These are phyloP conservation scores for Neoscelio sp. DNA, from an alignment of 2,888 invertebrate species.

Conservation along the genomic window DNA sequence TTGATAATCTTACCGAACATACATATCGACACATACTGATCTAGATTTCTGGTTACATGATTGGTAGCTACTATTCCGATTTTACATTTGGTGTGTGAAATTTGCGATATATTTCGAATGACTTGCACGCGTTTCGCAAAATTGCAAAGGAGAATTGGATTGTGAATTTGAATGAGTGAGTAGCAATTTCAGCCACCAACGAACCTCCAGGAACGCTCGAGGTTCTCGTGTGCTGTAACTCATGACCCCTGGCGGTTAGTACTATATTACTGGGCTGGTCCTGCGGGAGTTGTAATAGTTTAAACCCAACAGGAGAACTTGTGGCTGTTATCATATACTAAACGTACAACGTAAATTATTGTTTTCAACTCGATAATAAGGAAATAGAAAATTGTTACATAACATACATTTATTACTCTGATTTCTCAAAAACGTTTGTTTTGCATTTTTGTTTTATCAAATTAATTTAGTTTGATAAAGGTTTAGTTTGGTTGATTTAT, in stretches of 20 bases:
- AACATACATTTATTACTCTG: slow-evolving; percentile 11
- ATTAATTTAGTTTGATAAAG: no score
- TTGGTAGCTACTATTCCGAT: slow-evolving; percentile 26
- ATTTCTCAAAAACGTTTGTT: not conserved
- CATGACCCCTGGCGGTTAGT: slow-evolving; percentile 62
- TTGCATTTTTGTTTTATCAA: not conserved
- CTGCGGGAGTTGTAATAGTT: slow-evolving; percentile 69
- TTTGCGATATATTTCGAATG: slow-evolving; percentile 55
- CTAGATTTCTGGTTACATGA: slow-evolving; percentile 26
- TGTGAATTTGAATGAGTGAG: slow-evolving; percentile 63
- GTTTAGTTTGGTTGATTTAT: no score
- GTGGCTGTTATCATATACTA: slow-evolving; percentile 65
- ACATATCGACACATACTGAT: no score
- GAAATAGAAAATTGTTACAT: slow-evolving; percentile 46
- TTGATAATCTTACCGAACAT: no score
- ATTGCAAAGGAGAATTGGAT: slow-evolving; percentile 61
- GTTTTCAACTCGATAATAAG: slow-evolving; percentile 52
- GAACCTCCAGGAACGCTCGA: slow-evolving; percentile 42
- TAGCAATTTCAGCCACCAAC: slow-evolving; percentile 58
- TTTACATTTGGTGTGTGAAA: slow-evolving; percentile 34
- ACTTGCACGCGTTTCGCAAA: slow-evolving; percentile 50
- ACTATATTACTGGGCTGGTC: slow-evolving; percentile 66
- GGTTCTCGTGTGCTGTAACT: slow-evolving; percentile 66
- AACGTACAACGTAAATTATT: slow-evolving; percentile 58
- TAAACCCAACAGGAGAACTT: slow-evolving; percentile 68